Percentiles rank a stretch among this genome's conserved stretches.
phyloP scores from a whole-genome alignment of 2,888 invertebrate species.

The Acanthococcus lagerstroemiae region DNA sequence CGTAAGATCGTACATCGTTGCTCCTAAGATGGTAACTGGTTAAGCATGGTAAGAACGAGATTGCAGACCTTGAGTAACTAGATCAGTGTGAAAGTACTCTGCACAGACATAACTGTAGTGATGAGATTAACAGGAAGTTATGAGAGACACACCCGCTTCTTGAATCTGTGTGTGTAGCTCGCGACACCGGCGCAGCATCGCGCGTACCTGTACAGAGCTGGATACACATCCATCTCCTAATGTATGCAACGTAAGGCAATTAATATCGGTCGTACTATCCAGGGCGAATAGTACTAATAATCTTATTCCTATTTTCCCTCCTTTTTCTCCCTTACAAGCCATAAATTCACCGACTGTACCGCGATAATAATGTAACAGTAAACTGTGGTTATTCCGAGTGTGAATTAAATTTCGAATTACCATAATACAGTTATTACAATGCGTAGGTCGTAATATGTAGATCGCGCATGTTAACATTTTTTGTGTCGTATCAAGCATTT shows the following conservation, averaged over 20 bases:
- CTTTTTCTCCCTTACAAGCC: neutral
- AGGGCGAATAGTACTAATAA: neutral
- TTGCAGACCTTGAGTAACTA: slow-evolving; percentile 30
- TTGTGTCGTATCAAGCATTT: neutral
- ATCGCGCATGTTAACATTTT: slow-evolving; percentile 1
- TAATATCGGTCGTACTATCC: neutral
- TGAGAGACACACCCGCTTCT: slow-evolving; percentile 10
- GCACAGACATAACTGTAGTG: slow-evolving; percentile 20
- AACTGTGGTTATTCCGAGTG: neutral
- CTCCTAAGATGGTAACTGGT: slow-evolving; percentile 29
- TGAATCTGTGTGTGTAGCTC: neutral
- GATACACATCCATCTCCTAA: neutral
- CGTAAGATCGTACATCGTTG: slow-evolving; percentile 17
- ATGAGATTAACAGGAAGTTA: slow-evolving; percentile 30
- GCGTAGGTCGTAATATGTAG: slow-evolving; percentile 12
- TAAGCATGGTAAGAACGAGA: slow-evolving; percentile 24
- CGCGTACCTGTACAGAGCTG: neutral
- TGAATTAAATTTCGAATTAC: slow-evolving; percentile 6
- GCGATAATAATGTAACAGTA: slow-evolving; percentile 2
- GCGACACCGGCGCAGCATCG: neutral
- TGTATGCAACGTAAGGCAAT: neutral
- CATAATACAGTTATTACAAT: slow-evolving; percentile 11
- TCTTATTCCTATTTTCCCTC: neutral
- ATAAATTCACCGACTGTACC: neutral
- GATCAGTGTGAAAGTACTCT: slow-evolving; percentile 30